phyloP scores from a whole-genome alignment of 2,113 vertebrate species.

The Baryphthengus martii region DNA sequence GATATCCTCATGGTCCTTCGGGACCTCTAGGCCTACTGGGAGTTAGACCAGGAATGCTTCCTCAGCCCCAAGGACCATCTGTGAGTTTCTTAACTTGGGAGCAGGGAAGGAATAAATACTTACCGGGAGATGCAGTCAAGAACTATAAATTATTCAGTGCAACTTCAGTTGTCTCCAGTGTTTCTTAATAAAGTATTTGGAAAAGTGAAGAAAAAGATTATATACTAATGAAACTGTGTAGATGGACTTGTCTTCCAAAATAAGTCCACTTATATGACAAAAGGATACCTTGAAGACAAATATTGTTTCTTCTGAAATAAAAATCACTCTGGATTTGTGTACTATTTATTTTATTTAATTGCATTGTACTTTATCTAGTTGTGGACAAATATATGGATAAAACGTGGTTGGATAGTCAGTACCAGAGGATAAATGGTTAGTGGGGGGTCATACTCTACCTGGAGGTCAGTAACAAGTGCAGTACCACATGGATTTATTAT shows the following conservation, averaged over 20 bases:
- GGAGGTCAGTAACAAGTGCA: background rate
- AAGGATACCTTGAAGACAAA: background rate
- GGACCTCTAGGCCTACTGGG: slow-evolving; percentile 91
- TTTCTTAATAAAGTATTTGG: background rate
- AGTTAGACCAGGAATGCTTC: slow-evolving; percentile 91
- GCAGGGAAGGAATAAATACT: no score
- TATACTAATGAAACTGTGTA: background rate
- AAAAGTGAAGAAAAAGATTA: background rate
- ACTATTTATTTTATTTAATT: background rate
- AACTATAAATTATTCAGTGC: background rate
- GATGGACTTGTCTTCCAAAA: background rate
- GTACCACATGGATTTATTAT: background rate
- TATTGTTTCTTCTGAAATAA: background rate
- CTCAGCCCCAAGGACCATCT: slow-evolving; percentile 91
- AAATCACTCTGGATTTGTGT: background rate
- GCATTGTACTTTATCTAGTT: background rate
- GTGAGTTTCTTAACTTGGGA: slow-evolving; percentile 72
- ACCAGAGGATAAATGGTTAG: background rate
- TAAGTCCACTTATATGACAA: background rate
- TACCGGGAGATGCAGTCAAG: background rate
- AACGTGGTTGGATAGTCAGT: background rate
- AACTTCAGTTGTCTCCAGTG: background rate
- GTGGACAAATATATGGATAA: background rate
- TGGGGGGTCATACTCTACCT: background rate
- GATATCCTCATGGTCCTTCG: slow-evolving; percentile 90